phyloP scores from a whole-genome alignment of 2,888 invertebrate species.

The Margaritifera margaritifera region DNA sequence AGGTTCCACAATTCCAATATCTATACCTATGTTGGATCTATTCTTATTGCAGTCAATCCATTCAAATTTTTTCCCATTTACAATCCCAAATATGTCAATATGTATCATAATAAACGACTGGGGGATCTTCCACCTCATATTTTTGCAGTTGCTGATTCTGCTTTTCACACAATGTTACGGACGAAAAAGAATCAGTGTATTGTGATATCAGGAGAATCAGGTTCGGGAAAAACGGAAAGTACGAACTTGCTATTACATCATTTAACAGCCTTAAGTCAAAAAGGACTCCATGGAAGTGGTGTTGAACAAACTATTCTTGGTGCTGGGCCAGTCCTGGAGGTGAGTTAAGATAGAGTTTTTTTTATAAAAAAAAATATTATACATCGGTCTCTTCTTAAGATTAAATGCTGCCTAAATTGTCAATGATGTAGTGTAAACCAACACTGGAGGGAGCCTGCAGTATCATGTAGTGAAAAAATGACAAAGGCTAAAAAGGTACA shows the following conservation, averaged over 20 bases:
- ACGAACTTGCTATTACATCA: conserved; percentile 96
- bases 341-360: conserved; percentile 52
- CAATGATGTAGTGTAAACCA: no score
- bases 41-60: conserved; percentile 92
- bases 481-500: no score
- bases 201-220: conserved; percentile 95
- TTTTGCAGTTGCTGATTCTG: conserved; percentile 95
- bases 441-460: no score
- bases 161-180: conserved; percentile 94
- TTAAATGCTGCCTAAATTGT: no score
- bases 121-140: conserved; percentile 96
- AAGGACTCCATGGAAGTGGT: conserved; percentile 87
- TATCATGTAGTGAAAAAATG: no score
- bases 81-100: conserved; percentile 96
- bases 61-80: conserved; percentile 96
- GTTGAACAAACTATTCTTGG: conserved; percentile 96
- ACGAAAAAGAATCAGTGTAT: conserved; percentile 93
- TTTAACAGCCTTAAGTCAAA: conserved; percentile 93
- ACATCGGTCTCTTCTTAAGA: no score
- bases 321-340: conserved; percentile 95
- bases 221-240: conserved; percentile 97
- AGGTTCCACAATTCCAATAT: conserved; percentile 93
- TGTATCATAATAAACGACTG: conserved; percentile 93
- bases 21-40: conserved; percentile 96
- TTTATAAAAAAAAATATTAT: no score